These are phyloP conservation scores for Tichodroma muraria DNA, from an alignment of 2,113 vertebrate genomes.

Conservation along the genomic window DNA sequence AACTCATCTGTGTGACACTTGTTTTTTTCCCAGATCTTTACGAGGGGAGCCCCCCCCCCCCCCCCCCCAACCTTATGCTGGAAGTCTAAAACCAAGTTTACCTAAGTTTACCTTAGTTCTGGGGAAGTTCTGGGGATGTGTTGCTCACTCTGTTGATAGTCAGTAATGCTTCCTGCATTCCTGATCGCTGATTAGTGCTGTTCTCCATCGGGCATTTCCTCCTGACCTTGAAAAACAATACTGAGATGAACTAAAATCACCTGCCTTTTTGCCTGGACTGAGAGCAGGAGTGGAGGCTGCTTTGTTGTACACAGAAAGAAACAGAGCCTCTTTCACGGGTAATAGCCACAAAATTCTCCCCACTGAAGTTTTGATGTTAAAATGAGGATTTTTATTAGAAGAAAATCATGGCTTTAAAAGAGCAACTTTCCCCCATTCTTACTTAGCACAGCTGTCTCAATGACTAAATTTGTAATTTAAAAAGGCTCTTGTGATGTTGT, in stretches of 20 bases:
- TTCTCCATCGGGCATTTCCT: background rate
- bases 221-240: background rate
- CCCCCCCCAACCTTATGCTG: background rate
- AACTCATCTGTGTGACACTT: background rate
- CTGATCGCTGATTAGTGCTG: background rate
- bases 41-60: background rate
- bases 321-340: background rate
- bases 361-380: background rate
- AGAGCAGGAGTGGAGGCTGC: background rate
- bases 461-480: background rate
- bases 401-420: background rate
- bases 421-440: background rate
- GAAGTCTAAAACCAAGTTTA: background rate
- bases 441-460: background rate
- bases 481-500: background rate
- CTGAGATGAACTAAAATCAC: background rate
- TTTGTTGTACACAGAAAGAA: background rate
- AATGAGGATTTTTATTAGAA: background rate
- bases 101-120: no score
- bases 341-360: background rate
- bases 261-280: background rate
- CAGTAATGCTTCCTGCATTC: background rate
- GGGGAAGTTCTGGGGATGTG: background rate
- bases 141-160: background rate
- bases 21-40: background rate